Evolutionary conservation across 2,113 vertebrate species (phyloP).

Genomic region (Accipiter virgatus): DNA sequence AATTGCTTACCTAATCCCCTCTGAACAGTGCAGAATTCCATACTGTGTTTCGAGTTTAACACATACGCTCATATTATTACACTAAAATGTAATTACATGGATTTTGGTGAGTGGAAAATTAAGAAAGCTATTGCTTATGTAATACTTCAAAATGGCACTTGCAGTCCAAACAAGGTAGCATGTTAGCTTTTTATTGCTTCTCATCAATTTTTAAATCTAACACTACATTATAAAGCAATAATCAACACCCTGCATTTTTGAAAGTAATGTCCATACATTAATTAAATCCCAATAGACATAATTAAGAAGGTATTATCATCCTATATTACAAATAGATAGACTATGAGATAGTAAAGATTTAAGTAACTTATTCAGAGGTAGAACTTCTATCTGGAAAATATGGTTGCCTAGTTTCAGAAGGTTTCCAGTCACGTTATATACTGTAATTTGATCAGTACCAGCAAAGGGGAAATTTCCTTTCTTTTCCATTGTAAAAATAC

Average conservation of each 20-base stretch:
- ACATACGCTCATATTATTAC: background rate
- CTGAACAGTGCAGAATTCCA: background rate
- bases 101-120: conserved; percentile 24
- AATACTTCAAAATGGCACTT: background rate
- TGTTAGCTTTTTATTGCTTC: conserved; percentile 18
- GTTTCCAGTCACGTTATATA: conserved; percentile 45
- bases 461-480: conserved; percentile 56
- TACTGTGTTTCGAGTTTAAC: background rate
- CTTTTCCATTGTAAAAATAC: conserved; percentile 62
- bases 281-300: background rate
- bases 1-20: background rate
- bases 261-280: background rate
- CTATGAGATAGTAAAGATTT: background rate
- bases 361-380: background rate
- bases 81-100: conserved; percentile 37
- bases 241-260: background rate
- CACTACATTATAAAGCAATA: conserved; percentile 14
- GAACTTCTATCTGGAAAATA: background rate
- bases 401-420: background rate
- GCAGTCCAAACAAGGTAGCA: conserved; percentile 39
- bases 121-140: conserved; percentile 2
- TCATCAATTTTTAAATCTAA: conserved; percentile 35
- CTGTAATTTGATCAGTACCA: conserved; percentile 56
- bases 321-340: background rate
- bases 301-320: background rate